Conservation (phyloP, 2,888 invertebrate genomes). For the Polydrusus cervinus region DNA sequence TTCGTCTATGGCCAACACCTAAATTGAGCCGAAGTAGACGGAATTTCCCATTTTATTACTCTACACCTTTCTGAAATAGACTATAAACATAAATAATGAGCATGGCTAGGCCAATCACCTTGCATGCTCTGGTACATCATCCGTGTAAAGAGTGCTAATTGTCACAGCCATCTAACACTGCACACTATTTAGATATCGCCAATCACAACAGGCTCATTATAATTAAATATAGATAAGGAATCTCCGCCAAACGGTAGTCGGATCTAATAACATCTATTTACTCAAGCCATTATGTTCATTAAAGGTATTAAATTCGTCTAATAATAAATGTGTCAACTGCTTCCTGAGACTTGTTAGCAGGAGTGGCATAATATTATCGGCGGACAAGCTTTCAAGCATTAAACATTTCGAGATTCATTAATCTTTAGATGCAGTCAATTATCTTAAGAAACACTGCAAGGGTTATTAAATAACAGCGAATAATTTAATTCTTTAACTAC, state of each 20-base stretch:
- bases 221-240: constrained; percentile 28
- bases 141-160: not conserved
- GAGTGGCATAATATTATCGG: constrained; percentile 28
- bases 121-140: no score
- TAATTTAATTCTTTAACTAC: no score
- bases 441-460: constrained; percentile 26
- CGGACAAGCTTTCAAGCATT: constrained; percentile 20
- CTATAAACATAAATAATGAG: no score
- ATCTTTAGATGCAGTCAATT: constrained; percentile 33
- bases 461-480: no score
- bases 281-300: constrained; percentile 12
- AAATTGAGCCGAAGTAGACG: no score
- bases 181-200: not conserved
- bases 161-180: not conserved
- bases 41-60: no score
- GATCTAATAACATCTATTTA: constrained; percentile 28
- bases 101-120: no score
- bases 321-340: constrained; percentile 29
- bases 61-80: no score
- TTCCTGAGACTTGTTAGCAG: constrained; percentile 27
- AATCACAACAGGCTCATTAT: constrained; percentile 18
- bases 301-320: constrained; percentile 24
- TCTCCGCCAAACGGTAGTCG: constrained; percentile 15
- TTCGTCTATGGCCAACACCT: no score
- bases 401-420: constrained; percentile 39